Evolutionary conservation across 2,113 vertebrate genomes (phyloP), one percentile per base, ranked within the genome.

Genomic region (Marcusenius ussheri): DNA sequence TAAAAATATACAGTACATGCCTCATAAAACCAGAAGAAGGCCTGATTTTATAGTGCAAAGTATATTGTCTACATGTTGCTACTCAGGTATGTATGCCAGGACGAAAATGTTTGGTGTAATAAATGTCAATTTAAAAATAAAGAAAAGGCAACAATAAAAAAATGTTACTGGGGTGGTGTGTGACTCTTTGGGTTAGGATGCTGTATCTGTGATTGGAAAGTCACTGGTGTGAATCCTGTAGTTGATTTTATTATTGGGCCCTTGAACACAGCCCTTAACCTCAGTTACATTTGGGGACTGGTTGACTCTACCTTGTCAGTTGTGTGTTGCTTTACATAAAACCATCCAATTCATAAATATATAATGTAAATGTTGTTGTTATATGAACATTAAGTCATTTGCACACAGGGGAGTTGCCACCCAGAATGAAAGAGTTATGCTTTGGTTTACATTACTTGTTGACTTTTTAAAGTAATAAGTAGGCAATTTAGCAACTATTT

Each of bases 1-100:
- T 90, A 90, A 89, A 86, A 35, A 74, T 70, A 88, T 88, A 85
- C 85, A 84, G 42, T 45, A 19, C 17, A 83, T 83, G 15, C 19
- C 19, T 70, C n/a, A 70, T 11, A 70, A 70, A 66, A 31, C 62
- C n/a, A 66, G 8, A 3, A n/a, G 27, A 70, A 31, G n/a, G n/a
- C n/a, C 62, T 70, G 3, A 70, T 31, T 70, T 31, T 70, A 70
- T 70, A 31, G 62, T 66, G n/a, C 3, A 66, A 66, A 66, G 24
- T 56, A 66, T 13, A 13, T 70, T 70, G n/a, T 13, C 11, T 70
- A 31, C 9, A 70, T 70, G 27, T 27, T 70, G 62, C 62, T 70
- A 31, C n/a, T 31, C 10, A 31, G 27, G 62, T 31, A 3, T 13
- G n/a, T 70, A 62, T n/a, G 56, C 56, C 56, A 62, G 62, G 24